phyloP scores from a whole-genome alignment of 2,113 vertebrate species.

The Cephalopterus ornatus region DNA sequence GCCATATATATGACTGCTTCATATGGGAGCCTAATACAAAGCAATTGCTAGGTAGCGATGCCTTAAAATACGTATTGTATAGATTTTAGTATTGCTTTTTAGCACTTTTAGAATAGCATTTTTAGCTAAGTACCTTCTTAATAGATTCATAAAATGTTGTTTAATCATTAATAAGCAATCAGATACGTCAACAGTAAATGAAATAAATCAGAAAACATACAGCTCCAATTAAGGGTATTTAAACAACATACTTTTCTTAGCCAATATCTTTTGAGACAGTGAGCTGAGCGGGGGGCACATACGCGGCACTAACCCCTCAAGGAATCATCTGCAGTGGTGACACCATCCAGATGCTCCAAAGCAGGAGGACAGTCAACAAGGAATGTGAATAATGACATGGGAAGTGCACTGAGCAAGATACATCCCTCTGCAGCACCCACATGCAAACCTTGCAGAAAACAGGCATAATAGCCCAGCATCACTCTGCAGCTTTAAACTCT shows the following conservation, averaged over 20 bases:
- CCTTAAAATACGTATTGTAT: too few species aligned
- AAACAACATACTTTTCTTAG: neutral
- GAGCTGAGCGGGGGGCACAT: neutral
- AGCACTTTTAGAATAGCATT: too few species aligned
- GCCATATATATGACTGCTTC: neutral
- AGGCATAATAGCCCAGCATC: neutral
- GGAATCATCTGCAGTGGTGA: neutral
- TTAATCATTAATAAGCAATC: neutral
- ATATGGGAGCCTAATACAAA: neutral
- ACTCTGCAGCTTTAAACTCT: neutral
- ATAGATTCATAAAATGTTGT: too few species aligned
- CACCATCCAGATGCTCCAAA: neutral
- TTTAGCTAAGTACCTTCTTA: too few species aligned
- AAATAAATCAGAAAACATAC: neutral
- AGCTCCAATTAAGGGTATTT: neutral
- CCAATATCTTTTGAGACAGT: neutral
- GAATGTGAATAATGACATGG: neutral
- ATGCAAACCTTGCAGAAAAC: neutral
- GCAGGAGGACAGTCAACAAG: neutral
- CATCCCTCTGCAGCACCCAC: neutral
- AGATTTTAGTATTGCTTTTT: too few species aligned
- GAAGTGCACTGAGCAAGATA: neutral
- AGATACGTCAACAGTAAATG: neutral
- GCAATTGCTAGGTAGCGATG: neutral
- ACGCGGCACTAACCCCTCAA: neutral